Percentiles rank a stretch among this genome's conserved stretches.
Conservation (phyloP, 2,888 invertebrate genomes). For the Rhopalosiphum nymphaeae region DNA sequence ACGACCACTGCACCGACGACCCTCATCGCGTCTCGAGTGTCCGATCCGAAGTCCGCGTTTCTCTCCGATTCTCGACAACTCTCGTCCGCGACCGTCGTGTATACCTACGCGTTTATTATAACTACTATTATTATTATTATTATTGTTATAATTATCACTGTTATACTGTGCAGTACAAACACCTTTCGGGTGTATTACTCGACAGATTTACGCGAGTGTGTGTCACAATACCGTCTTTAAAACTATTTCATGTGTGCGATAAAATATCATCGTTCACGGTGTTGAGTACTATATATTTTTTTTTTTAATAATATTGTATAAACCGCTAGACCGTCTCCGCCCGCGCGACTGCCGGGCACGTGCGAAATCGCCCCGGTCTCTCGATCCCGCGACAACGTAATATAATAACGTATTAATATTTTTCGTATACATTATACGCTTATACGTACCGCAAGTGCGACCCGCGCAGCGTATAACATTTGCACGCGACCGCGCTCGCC, state of each 20-base stretch:
- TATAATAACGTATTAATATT: background rate
- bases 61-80: background rate
- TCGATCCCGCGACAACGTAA: background rate
- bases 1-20: slow-evolving; percentile 33
- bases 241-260: background rate
- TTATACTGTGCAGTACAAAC: background rate
- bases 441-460: background rate
- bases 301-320: background rate
- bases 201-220: background rate
- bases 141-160: background rate
- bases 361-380: background rate
- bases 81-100: background rate
- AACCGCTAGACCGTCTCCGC: background rate
- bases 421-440: background rate
- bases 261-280: background rate
- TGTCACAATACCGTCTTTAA: background rate
- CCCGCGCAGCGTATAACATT: background rate
- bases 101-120: background rate
- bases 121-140: background rate
- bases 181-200: too few species aligned
- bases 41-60: slow-evolving; percentile 22
- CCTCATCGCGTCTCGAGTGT: slow-evolving; percentile 56
- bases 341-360: background rate
- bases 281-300: background rate
- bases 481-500: background rate